Evolutionary conservation across 2,113 vertebrate genomes (phyloP).

Genomic region (Oncorhynchus keta): DNA sequence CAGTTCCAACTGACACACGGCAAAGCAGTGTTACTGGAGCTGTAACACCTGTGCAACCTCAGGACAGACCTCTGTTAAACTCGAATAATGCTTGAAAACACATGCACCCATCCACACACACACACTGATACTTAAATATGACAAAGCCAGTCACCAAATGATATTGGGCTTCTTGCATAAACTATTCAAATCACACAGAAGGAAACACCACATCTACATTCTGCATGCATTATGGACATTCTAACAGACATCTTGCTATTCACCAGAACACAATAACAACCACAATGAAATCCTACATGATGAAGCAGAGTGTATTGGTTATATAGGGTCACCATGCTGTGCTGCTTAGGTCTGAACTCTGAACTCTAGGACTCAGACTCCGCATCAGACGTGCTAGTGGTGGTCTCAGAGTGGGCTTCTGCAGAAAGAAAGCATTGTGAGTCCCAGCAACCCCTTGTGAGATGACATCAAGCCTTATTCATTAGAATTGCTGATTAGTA

Average conservation of each 20-base stretch:
- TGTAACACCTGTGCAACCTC: background rate
- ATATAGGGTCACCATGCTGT: background rate
- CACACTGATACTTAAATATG: background rate
- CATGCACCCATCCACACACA: background rate
- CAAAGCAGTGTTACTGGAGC: background rate
- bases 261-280: too few species aligned
- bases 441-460: background rate
- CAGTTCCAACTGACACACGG: constrained; percentile 8
- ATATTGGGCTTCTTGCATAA: too few species aligned
- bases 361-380: background rate
- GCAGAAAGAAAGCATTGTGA: background rate
- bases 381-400: background rate
- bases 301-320: background rate
- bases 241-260: too few species aligned
- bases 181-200: too few species aligned
- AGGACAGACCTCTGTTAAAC: too few species aligned
- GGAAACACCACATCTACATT: too few species aligned
- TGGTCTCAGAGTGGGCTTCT: background rate
- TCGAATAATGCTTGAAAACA: too few species aligned
- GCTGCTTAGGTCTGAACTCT: background rate
- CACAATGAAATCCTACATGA: background rate
- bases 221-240: too few species aligned
- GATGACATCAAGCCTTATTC: background rate
- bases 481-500: background rate
- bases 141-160: too few species aligned